Evolutionary conservation across 2,113 vertebrate species (phyloP).

Genomic region (Hydropotes inermis): DNA sequence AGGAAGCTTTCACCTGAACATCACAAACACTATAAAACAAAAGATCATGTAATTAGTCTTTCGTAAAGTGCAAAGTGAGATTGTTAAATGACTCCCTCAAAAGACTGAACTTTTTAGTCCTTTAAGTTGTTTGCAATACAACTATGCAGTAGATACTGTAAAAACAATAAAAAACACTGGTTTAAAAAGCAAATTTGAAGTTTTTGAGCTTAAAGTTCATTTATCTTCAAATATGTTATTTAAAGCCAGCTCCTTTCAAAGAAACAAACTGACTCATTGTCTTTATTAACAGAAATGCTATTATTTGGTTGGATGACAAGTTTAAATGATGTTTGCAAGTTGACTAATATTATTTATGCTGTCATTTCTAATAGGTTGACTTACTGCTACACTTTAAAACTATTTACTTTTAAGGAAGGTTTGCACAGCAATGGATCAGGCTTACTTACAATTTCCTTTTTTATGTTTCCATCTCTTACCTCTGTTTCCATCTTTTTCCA

Average conservation of each 20-base stretch:
- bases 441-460: neutral
- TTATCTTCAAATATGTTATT: neutral
- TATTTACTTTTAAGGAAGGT: neutral
- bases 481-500: constrained; percentile 8
- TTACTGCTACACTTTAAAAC: constrained; percentile 18
- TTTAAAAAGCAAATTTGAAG: neutral
- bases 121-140: neutral
- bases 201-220: neutral
- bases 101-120: neutral
- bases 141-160: neutral
- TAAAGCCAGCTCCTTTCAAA: constrained; percentile 14
- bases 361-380: neutral
- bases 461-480: constrained; percentile 6
- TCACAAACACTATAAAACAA: neutral
- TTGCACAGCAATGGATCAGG: neutral
- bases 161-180: neutral
- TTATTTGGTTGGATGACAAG: neutral
- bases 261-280: neutral
- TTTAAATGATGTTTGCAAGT: neutral
- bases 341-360: constrained; percentile 13
- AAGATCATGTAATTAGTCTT: neutral
- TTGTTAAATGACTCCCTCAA: neutral
- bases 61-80: neutral
- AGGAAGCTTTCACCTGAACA: neutral
- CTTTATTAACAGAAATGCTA: neutral